A percentile compares a stretch with the other conserved stretches of the same genome.
These are phyloP conservation scores for Hippocampus barbouri DNA, from an alignment of 2,113 vertebrate genomes.

Conservation along the genomic window DNA sequence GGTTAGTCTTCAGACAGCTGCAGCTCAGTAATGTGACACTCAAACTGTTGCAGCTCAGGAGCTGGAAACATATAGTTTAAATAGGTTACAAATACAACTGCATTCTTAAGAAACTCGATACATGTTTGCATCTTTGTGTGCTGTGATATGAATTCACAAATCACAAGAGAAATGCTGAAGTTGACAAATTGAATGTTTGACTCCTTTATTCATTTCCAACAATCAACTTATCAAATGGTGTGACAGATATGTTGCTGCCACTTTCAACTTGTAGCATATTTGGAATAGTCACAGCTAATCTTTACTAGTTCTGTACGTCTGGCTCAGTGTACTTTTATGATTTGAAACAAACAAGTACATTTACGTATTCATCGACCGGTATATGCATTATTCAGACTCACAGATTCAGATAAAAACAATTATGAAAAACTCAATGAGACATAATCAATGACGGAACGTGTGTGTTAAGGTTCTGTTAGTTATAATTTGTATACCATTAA, in stretches of 20 bases:
- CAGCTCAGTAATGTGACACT: conserved; percentile 2
- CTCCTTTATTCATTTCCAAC: not conserved
- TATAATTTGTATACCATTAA: not conserved
- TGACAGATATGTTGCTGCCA: not conserved
- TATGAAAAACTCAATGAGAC: not conserved
- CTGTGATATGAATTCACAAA: not conserved
- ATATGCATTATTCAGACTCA: no score
- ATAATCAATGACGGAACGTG: not conserved
- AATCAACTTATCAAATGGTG: not conserved
- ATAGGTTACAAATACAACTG: not conserved
- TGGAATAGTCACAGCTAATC: no score
- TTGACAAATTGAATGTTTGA: not conserved
- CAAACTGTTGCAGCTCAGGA: not conserved
- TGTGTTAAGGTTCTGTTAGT: not conserved
- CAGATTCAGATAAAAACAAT: no score
- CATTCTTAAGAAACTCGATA: not conserved
- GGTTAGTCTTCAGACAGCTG: conserved; percentile 2
- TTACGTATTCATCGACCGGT: no score
- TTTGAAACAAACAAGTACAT: no score
- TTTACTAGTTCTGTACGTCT: no score
- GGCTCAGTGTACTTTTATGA: no score
- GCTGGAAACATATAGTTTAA: not conserved
- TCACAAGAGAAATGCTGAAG: not conserved
- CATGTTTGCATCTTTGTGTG: not conserved
- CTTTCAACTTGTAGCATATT: no score